Base-by-base conservation (phyloP, 2,888 invertebrate species). In the Lasioglossum morio region DNA sequence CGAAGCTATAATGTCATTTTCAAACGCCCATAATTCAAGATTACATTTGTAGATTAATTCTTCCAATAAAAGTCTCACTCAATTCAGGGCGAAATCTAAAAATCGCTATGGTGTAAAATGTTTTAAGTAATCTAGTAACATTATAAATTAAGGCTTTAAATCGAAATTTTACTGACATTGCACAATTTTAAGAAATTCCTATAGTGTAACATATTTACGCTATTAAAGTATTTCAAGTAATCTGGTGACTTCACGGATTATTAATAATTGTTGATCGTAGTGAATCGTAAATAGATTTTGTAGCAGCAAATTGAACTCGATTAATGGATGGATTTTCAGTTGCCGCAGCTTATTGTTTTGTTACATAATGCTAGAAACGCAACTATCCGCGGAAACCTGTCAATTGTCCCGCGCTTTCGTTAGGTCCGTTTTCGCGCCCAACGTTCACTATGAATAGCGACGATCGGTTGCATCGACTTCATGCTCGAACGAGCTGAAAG, bases 391-490 rank as follows among this genome's bases (percentile, higher is more conserved):
- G 70, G 70, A 40, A 40, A 43, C 70, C 37, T n/a, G 40, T 40
- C 70, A 72, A 72, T 66, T 66, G 66, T 66, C 23, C 23, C 66
- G 43, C 72, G 43, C 27, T 43, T 43, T 43, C 72, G 40, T 43
- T 72, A 72, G 43, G 72, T 43, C 48, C 53, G 40, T 72, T 85
- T 46, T 63, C 75, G 75, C 43, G 27, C 43, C 30, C 10, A 27
- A 27, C 27, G 63, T 79, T 75, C 19, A 0, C 85, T 85, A 85
- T 79, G 79, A 85, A 85, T 79, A 85, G 37, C 74, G 46, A 40
- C 85, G 79, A 85, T 85, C 75, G 79, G 86, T 85, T 63, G 84
- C 73, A 84, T 83, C 83, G 83, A 53, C 60, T 85, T 79, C 69
- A 76, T 75, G 86, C 85, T 79, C 79, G 85, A 75, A 63, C 72